Conservation (phyloP, 1,140 invertebrate genomes). For the Trachelipus rathkii region DNA sequence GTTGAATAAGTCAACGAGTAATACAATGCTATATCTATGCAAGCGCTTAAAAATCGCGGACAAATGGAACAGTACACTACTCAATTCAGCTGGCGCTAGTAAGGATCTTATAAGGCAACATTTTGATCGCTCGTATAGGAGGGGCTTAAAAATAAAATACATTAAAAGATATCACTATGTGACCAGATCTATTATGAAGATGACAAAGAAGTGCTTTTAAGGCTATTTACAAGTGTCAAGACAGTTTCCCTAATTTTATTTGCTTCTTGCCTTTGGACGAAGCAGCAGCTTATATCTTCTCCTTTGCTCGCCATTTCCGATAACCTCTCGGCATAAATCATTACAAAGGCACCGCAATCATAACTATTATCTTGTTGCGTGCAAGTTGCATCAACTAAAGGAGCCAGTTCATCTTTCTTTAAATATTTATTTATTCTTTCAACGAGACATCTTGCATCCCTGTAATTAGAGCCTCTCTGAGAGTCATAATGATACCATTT, state of each 20-base stretch:
- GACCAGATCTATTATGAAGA: too few species aligned
- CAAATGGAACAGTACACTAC: too few species aligned
- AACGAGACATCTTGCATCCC: constrained; percentile 56
- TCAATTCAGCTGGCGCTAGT: too few species aligned
- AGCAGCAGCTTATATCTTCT: background rate
- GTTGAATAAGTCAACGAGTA: too few species aligned
- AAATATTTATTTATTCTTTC: constrained; percentile 53
- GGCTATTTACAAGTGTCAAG: background rate
- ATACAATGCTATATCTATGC: too few species aligned
- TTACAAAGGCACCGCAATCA: constrained; percentile 74
- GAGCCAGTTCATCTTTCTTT: constrained; percentile 31
- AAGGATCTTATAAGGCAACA: too few species aligned
- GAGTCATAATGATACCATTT: constrained; percentile 78
- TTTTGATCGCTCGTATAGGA: too few species aligned
- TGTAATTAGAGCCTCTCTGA: constrained; percentile 57
- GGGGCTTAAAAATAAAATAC: too few species aligned
- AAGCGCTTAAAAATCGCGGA: too few species aligned
- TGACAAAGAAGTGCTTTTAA: background rate
- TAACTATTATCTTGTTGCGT: constrained; percentile 72
- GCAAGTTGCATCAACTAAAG: constrained; percentile 57
- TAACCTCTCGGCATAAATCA: constrained; percentile 63
- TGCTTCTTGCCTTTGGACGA: background rate
- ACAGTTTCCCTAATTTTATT: background rate
- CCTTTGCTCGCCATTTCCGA: background rate
- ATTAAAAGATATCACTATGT: too few species aligned